These are phyloP conservation scores for Antitype chi DNA, from an alignment of 2,888 invertebrate species.

Conservation along the genomic window DNA sequence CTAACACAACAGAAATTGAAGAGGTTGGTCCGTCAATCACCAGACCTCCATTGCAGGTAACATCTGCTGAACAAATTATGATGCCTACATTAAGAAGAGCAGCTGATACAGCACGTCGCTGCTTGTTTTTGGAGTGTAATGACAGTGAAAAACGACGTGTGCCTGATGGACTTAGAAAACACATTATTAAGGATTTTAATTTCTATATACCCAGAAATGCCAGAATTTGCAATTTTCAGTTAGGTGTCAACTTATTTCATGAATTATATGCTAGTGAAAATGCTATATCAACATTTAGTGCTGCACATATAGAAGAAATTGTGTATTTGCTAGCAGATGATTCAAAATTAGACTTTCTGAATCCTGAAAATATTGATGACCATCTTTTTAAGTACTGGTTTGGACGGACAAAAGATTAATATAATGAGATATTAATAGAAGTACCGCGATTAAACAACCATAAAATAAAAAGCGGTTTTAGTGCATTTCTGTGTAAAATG, in stretches of 20 bases:
- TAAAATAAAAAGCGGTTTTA: constrained; percentile 7
- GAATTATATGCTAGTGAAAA: background rate
- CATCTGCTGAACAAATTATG: too few species aligned
- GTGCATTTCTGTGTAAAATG: constrained; percentile 11
- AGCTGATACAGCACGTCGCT: too few species aligned
- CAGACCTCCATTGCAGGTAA: too few species aligned
- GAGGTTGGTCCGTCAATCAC: background rate
- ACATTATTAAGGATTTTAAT: background rate
- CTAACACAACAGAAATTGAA: background rate
- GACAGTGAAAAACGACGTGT: constrained; percentile 1
- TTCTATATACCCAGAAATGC: constrained; percentile 22
- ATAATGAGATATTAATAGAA: background rate
- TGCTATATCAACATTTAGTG: constrained; percentile 3
- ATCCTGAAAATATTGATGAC: background rate
- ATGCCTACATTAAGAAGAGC: too few species aligned
- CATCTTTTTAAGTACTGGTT: background rate
- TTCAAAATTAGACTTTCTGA: background rate
- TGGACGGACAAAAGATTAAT: constrained; percentile 5
- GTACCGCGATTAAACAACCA: constrained; percentile 1
- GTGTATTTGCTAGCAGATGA: background rate
- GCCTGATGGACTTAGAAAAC: constrained; percentile 13
- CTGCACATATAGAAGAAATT: background rate
- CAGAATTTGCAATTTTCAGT: constrained; percentile 3
- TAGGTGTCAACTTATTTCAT: background rate
- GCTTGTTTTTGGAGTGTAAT: constrained; percentile 6